phyloP scores from a whole-genome alignment of 2,888 invertebrate genomes.

The Zonitis immaculata region DNA sequence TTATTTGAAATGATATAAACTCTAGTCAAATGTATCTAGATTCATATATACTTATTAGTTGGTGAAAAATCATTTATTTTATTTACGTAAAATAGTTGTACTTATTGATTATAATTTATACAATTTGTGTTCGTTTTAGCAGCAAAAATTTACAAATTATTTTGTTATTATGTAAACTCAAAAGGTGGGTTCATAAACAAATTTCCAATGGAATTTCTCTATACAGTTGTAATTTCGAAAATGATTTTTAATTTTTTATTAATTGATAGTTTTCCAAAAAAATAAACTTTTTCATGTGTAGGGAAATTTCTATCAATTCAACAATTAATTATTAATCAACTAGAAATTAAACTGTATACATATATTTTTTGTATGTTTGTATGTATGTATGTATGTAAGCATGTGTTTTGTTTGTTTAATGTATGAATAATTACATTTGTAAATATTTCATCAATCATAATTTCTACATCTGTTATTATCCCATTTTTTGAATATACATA shows the following conservation, averaged over 20 bases:
- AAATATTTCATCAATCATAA: background rate
- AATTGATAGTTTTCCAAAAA: no score
- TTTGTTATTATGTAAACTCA: background rate
- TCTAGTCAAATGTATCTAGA: background rate
- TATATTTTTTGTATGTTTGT: background rate
- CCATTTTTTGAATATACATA: slow-evolving; percentile 9
- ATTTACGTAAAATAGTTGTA: background rate
- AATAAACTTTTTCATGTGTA: no score
- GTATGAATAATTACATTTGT: background rate
- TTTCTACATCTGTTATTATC: slow-evolving; percentile 4
- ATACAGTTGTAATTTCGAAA: no score
- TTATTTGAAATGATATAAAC: background rate
- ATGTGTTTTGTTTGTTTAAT: background rate
- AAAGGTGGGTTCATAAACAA: background rate
- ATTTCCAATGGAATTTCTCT: background rate
- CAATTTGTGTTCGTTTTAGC: background rate
- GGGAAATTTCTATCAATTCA: no score
- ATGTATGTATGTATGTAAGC: background rate
- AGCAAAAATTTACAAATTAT: background rate
- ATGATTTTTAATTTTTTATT: no score
- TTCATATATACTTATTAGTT: no score
- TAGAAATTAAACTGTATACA: no score
- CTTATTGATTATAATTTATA: background rate
- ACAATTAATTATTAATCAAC: no score
- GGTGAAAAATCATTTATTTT: background rate